Percentiles rank a stretch among this genome's conserved stretches.
Conservation (phyloP, 2,888 invertebrate genomes). For the Molanna angustata region DNA sequence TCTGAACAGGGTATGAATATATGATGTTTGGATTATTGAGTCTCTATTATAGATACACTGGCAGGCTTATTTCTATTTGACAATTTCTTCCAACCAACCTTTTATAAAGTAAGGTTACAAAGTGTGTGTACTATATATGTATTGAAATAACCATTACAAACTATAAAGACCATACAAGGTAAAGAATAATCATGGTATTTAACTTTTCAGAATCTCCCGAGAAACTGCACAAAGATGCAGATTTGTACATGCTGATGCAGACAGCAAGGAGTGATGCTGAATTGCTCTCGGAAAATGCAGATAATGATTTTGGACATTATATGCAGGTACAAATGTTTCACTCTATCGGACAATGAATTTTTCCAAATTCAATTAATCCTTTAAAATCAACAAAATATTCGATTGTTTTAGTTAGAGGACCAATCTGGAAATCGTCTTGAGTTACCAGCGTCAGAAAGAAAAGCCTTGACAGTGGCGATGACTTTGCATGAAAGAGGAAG, state of each 20-base stretch:
- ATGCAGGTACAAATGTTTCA: conserved; percentile 48
- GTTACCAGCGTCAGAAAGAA: conserved; percentile 66
- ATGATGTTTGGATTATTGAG: too few relatives aligned
- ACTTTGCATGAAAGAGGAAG: conserved; percentile 79
- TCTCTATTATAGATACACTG: too few relatives aligned
- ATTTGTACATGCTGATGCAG: conserved; percentile 55
- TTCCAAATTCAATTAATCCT: background rate
- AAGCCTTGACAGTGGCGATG: conserved; percentile 71
- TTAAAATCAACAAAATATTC: background rate
- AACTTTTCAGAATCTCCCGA: conserved; percentile 40
- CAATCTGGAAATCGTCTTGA: conserved; percentile 72
- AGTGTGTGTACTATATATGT: too few relatives aligned
- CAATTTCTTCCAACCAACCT: too few relatives aligned
- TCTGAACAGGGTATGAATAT: too few relatives aligned
- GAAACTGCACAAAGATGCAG: conserved; percentile 49
- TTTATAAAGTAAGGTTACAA: too few relatives aligned
- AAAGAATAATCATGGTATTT: too few relatives aligned
- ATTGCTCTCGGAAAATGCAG: conserved; percentile 49
- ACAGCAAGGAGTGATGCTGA: conserved; percentile 56
- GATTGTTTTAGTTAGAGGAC: conserved; percentile 61
- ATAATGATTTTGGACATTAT: conserved; percentile 44
- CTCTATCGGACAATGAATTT: background rate
- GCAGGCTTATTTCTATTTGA: too few relatives aligned
- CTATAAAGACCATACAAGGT: too few relatives aligned
- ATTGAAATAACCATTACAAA: too few relatives aligned